Percentiles rank a stretch among this genome's conserved stretches.
Evolutionary conservation across 2,888 invertebrate genomes (phyloP).

Genomic region (Barypeithes pellucidus): DNA sequence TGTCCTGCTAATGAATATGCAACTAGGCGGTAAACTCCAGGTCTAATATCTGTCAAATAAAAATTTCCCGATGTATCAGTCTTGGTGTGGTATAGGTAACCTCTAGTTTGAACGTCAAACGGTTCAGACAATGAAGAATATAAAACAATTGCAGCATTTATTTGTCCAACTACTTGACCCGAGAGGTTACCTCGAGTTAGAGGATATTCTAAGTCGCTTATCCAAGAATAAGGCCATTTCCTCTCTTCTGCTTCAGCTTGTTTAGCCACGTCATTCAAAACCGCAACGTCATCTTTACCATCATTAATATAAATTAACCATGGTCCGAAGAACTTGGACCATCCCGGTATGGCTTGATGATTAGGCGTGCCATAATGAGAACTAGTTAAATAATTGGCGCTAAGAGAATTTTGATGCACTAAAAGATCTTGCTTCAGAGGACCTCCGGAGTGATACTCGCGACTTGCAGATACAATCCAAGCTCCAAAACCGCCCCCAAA

Average conservation of each 20-base stretch:
- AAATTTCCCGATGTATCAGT: slow-evolving; percentile 28
- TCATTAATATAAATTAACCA: slow-evolving; percentile 30
- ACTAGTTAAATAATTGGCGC: slow-evolving; percentile 34
- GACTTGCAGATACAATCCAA: slow-evolving; percentile 25
- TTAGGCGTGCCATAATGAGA: slow-evolving; percentile 20
- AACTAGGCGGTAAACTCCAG: slow-evolving; percentile 25
- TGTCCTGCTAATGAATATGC: slow-evolving; percentile 35
- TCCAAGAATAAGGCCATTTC: slow-evolving; percentile 31
- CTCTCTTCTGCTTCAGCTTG: slow-evolving; percentile 23
- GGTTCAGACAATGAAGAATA: slow-evolving; percentile 18
- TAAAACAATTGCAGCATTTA: neutral
- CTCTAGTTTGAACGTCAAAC: slow-evolving; percentile 32
- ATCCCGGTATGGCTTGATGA: slow-evolving; percentile 20
- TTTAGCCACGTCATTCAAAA: slow-evolving; percentile 16
- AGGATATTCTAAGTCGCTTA: slow-evolving; percentile 27
- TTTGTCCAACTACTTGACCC: slow-evolving; percentile 26
- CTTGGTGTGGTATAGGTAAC: slow-evolving; percentile 23
- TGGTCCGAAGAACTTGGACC: slow-evolving; percentile 33
- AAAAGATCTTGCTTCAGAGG: slow-evolving; percentile 38
- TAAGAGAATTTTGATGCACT: slow-evolving; percentile 27
- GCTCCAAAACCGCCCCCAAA: slow-evolving; percentile 32
- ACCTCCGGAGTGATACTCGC: slow-evolving; percentile 34
- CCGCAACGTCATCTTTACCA: slow-evolving; percentile 15
- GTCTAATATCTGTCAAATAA: slow-evolving; percentile 17
- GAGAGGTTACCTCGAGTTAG: slow-evolving; percentile 7